Base-by-base conservation (phyloP, 2,797 vertebrate genomes). In the Acipenser oxyrinchus region DNA sequence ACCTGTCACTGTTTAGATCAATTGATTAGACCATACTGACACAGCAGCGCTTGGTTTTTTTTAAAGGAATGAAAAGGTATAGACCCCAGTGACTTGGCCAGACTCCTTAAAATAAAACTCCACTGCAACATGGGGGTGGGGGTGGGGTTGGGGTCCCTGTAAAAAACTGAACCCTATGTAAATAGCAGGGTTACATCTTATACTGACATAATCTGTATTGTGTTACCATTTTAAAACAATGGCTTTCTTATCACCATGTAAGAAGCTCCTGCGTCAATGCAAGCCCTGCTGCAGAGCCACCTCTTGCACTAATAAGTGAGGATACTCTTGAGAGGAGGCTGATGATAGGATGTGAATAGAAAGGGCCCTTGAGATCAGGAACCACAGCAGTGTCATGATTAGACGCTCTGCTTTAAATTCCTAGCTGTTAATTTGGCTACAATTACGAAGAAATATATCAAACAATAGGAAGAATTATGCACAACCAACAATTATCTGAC, bases 371-470 rank as follows among this genome's bases (percentile, higher is more conserved):
- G 49, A 50, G 49, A 65, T 10, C n/a, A 10, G n/a, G 57, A 50
- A 48, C 15, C 64, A 8, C 8, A 11, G 57, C 13, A 57, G 6
- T 13, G 58, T 51, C 57, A 49, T 55, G 49, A 65, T 66, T 23
- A 57, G n/a, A 55, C 23, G 57, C 64, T 66, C 51, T 60, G 64
- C 60, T 65, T 61, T 49, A 53, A 61, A 53, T 68, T 68, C 48
- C 50, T 57, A 48, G 15, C 51, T 62, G 61, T 51, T 51, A 63
- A 15, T 57, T 37, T 12, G 53, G 55, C 61, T 63, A 51, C 48
- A 63, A 48, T 48, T 37, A 63, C 51, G 13, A 53, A 60, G 48
- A 49, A 66, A 52, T 13, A 23, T 48, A n/a, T 48, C 15, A 49
- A 10, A 55, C n/a, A 37, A 37, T 37, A 37, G 37, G 37, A 37